These are phyloP conservation scores for Helicoverpa armigera DNA, from an alignment of 1,140 invertebrate genomes.

Conservation along the genomic window DNA sequence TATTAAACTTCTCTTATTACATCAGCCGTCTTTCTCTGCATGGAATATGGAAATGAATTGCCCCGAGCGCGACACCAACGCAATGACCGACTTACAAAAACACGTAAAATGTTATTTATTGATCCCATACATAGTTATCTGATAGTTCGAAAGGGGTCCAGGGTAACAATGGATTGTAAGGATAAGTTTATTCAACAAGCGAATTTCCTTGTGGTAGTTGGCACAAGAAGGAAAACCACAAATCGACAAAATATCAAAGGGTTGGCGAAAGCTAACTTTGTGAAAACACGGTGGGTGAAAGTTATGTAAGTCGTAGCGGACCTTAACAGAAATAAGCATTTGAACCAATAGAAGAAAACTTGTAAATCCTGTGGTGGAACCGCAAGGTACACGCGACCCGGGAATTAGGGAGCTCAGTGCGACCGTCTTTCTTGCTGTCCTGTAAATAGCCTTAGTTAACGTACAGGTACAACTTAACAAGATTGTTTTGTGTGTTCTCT, in stretches of 20 bases:
- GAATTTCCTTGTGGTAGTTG: constrained; percentile 43
- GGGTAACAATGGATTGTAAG: constrained; percentile 43
- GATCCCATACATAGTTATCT: constrained; percentile 46
- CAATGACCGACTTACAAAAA: constrained; percentile 15
- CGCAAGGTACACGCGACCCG: constrained; percentile 74
- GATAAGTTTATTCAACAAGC: constrained; percentile 49
- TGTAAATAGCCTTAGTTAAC: constrained; percentile 60
- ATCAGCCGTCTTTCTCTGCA: background rate
- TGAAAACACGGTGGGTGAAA: constrained; percentile 63
- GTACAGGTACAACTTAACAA: constrained; percentile 47
- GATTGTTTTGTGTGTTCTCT: constrained; percentile 36
- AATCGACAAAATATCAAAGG: constrained; percentile 63
- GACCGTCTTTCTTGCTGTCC: constrained; percentile 57
- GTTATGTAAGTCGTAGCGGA: constrained; percentile 71
- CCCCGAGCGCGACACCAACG: background rate
- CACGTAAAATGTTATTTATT: constrained; percentile 40
- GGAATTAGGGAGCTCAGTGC: constrained; percentile 69
- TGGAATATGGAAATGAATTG: constrained; percentile 11
- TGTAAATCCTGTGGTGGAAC: constrained; percentile 74
- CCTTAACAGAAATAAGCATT: constrained; percentile 71
- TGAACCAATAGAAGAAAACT: constrained; percentile 75
- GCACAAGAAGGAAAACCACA: constrained; percentile 55
- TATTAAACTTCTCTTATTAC: constrained; percentile 44
- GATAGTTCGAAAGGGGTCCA: constrained; percentile 35
- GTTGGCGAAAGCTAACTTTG: constrained; percentile 57